Conservation (phyloP, 2,888 invertebrate species). For the Beris chalybata region DNA sequence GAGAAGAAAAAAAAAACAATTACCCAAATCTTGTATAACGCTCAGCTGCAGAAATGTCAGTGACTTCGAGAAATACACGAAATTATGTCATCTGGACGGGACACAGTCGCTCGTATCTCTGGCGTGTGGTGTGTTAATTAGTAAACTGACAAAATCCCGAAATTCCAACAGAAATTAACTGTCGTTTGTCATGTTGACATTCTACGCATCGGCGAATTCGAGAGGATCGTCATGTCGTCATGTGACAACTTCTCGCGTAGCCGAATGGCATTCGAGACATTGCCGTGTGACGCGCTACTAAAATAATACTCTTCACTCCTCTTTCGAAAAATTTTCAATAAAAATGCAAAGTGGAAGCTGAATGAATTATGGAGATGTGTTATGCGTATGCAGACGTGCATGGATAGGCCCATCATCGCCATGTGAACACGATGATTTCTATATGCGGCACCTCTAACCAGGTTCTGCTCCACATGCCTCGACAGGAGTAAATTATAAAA, state of each 20-base stretch:
- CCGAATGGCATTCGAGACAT: neutral
- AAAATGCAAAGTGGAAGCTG: conserved; percentile 34
- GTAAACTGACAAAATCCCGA: conserved; percentile 31
- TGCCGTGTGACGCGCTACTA: conserved; percentile 11
- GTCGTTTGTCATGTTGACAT: conserved; percentile 35
- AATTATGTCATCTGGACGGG: neutral
- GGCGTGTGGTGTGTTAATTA: conserved; percentile 26
- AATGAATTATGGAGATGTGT: conserved; percentile 31
- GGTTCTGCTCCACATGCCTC: conserved; percentile 24
- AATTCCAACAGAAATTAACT: conserved; percentile 31
- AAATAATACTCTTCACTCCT: conserved; percentile 15
- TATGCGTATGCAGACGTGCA: conserved; percentile 20
- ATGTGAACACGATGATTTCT: neutral
- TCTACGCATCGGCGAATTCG: conserved; percentile 30
- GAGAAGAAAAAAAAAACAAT: too few species aligned
- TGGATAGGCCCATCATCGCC: neutral
- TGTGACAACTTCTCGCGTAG: conserved; percentile 1
- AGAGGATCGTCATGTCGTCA: conserved; percentile 5
- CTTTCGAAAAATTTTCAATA: conserved; percentile 29
- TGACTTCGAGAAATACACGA: neutral
- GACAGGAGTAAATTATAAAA: conserved; percentile 33
- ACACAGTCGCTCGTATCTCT: neutral
- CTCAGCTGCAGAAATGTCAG: neutral
- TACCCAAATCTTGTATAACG: conserved; percentile 15
- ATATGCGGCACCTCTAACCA: neutral